A percentile compares a stretch with the other conserved stretches of the same genome.
Evolutionary conservation across 92 coral and sea anemone species (phyloP).

Genomic region (Siderastrea radians): DNA sequence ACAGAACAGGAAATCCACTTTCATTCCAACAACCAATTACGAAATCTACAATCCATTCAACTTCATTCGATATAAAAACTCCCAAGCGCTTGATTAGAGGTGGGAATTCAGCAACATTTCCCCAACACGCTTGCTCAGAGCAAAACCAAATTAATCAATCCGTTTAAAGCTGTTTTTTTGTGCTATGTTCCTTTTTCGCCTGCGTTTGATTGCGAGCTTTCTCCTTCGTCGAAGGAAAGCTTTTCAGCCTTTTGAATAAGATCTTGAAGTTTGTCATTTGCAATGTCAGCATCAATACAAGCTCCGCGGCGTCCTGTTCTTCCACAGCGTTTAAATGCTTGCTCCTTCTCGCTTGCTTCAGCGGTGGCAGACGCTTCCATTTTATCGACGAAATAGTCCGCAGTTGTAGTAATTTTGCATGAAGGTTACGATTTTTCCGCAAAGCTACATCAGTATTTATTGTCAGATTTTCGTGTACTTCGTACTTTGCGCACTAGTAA

Average conservation of each 20-base stretch:
- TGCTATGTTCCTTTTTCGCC: conserved; percentile 3
- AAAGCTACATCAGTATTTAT: background rate
- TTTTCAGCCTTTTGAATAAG: conserved; percentile 61
- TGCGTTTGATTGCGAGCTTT: conserved; percentile 13
- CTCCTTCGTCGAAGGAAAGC: conserved; percentile 15
- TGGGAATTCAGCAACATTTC: background rate
- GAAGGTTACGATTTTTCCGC: background rate
- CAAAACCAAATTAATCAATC: background rate
- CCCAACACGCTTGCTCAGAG: background rate
- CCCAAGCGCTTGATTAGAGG: background rate
- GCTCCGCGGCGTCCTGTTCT: conserved; percentile 86
- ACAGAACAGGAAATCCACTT: background rate
- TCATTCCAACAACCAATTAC: background rate
- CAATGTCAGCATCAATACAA: conserved; percentile 62
- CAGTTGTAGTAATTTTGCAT: background rate
- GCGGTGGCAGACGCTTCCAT: conserved; percentile 34
- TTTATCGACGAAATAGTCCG: background rate
- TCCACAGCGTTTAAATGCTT: conserved; percentile 73
- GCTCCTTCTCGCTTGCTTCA: conserved; percentile 1
- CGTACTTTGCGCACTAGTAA: background rate
- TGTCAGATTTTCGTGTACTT: background rate
- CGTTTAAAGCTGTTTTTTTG: background rate
- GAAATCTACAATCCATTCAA: background rate
- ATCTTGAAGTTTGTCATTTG: conserved; percentile 67
- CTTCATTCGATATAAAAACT: background rate